A percentile compares a stretch with the other conserved stretches of the same genome.
phyloP scores from a whole-genome alignment of 2,113 vertebrate species.

The Oncorhynchus keta region DNA sequence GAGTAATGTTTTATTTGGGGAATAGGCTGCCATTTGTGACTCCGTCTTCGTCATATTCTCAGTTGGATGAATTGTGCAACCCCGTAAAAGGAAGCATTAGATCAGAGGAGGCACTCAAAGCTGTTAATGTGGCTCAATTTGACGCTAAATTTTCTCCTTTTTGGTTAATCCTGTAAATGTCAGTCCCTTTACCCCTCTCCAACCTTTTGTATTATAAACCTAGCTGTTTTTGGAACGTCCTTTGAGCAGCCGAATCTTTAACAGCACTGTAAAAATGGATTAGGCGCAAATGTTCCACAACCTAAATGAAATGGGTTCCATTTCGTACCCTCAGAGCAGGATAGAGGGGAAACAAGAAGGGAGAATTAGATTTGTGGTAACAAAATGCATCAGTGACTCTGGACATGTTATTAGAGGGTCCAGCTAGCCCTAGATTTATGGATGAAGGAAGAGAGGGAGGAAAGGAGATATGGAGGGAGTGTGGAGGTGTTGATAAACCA shows the following conservation, averaged over 20 bases:
- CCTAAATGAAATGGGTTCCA: background rate
- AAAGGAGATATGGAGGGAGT: background rate
- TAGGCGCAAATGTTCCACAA: background rate
- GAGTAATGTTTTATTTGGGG: too few species aligned
- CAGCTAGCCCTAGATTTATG: background rate
- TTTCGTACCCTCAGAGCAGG: background rate
- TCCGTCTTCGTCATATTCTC: too few species aligned
- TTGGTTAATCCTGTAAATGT: too few species aligned
- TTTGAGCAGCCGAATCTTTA: background rate
- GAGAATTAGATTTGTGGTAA: background rate
- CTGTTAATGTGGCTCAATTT: too few species aligned
- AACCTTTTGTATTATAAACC: background rate
- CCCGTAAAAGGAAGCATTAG: too few species aligned
- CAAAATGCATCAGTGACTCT: background rate
- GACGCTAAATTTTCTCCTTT: too few species aligned
- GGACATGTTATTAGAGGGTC: conserved; percentile 1
- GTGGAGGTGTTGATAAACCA: background rate
- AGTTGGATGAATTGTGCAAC: too few species aligned
- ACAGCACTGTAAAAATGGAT: background rate
- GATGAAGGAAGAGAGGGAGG: background rate
- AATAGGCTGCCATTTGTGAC: too few species aligned
- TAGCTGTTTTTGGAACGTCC: background rate
- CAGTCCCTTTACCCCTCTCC: too few species aligned
- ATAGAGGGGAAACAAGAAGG: background rate
- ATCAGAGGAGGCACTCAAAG: too few species aligned